phyloP scores from a whole-genome alignment of 2,888 invertebrate species.

The Poecilus cupreus region DNA sequence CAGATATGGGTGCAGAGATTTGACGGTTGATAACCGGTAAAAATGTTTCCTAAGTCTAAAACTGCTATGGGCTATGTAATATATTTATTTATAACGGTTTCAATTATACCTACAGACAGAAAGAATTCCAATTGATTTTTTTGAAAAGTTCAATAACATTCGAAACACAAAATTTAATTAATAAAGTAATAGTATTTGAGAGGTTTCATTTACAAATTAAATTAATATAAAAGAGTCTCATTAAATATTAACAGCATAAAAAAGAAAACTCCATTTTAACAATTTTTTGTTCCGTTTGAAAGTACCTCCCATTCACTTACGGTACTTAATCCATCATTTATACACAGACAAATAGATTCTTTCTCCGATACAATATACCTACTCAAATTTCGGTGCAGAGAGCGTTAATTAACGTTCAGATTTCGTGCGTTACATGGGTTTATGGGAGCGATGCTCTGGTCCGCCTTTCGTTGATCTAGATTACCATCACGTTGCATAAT shows the following conservation, averaged over 20 bases:
- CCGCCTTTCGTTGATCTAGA: constrained; percentile 32
- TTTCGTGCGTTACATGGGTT: constrained; percentile 3
- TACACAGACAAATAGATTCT: constrained; percentile 5
- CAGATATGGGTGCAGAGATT: too few relatives aligned
- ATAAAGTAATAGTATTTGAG: too few relatives aligned
- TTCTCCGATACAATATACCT: constrained; percentile 15
- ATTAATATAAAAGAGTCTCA: constrained; percentile 8
- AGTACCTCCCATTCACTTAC: constrained; percentile 34
- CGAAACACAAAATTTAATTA: too few relatives aligned
- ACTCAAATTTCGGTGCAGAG: neutral
- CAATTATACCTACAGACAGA: too few relatives aligned
- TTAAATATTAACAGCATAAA: neutral
- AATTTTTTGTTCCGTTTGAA: constrained; percentile 21
- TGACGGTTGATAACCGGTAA: too few relatives aligned
- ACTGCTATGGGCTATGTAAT: too few relatives aligned
- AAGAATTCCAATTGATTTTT: too few relatives aligned
- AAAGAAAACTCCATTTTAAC: neutral
- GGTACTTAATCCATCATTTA: constrained; percentile 28
- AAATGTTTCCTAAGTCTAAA: too few relatives aligned
- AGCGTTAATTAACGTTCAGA: neutral
- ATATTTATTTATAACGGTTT: too few relatives aligned
- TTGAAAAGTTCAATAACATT: too few relatives aligned
- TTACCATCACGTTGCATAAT: constrained; percentile 14
- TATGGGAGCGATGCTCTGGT: neutral
- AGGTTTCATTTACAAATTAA: neutral